phyloP scores from a whole-genome alignment of 1,140 invertebrate genomes.

The Dendrolimus kikuchii region DNA sequence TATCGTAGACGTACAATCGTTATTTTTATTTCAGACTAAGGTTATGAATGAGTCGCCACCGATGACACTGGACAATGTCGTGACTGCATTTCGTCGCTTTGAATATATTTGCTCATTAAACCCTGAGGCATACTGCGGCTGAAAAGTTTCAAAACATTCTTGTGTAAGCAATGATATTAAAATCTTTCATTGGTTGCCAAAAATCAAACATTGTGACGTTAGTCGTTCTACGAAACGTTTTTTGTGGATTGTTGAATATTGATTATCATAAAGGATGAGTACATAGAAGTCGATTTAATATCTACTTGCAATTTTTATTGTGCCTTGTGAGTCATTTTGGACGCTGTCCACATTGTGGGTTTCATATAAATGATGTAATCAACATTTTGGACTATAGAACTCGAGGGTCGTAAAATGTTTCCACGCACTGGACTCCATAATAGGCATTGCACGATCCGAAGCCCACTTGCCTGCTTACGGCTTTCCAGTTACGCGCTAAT shows the following conservation, averaged over 20 bases:
- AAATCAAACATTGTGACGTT: too few species aligned
- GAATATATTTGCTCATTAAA: slow-evolving; percentile 15
- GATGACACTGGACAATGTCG: slow-evolving; percentile 22
- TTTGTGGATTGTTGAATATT: neutral
- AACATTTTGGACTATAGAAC: slow-evolving; percentile 39
- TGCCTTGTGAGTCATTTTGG: slow-evolving; percentile 20
- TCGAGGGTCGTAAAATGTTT: slow-evolving; percentile 38
- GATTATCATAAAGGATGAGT: neutral
- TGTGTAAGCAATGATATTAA: too few species aligned
- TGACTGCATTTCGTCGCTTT: slow-evolving; percentile 15
- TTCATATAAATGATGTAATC: slow-evolving; percentile 39
- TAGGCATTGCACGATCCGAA: slow-evolving; percentile 53
- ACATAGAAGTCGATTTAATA: slow-evolving; percentile 6
- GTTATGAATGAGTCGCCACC: slow-evolving; percentile 45
- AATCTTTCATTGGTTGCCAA: too few species aligned
- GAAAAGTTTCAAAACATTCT: slow-evolving; percentile 8
- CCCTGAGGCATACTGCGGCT: slow-evolving; percentile 4
- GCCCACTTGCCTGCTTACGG: slow-evolving; percentile 33
- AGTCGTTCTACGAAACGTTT: too few species aligned
- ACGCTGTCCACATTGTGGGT: slow-evolving; percentile 17
- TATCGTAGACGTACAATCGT: slow-evolving; percentile 34
- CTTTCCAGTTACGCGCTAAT: slow-evolving; percentile 27
- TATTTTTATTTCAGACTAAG: slow-evolving; percentile 42
- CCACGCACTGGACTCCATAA: slow-evolving; percentile 43
- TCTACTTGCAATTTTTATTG: slow-evolving; percentile 11